Conservation (phyloP, 2,888 invertebrate genomes). For the Ommatoiulus sabulosus region DNA sequence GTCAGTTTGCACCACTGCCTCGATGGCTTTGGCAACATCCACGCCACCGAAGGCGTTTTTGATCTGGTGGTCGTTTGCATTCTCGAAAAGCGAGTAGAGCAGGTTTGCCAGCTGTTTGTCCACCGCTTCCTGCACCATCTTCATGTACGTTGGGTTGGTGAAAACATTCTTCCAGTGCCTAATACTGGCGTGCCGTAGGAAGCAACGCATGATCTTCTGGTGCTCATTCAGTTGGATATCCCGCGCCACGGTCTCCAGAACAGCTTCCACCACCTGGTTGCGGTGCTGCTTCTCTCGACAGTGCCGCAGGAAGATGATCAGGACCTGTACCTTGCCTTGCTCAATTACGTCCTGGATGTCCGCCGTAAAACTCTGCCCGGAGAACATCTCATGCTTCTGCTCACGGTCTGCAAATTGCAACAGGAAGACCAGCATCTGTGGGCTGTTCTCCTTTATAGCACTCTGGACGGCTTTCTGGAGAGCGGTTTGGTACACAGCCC, state of each 20-base stretch:
- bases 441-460: neutral
- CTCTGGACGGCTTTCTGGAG: neutral
- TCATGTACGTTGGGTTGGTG: neutral
- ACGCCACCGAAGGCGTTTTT: neutral
- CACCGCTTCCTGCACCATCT: neutral
- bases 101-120: neutral
- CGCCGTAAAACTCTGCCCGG: neutral
- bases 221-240: neutral
- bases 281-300: neutral
- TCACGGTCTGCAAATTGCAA: neutral
- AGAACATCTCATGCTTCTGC: neutral
- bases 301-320: neutral
- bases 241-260: neutral
- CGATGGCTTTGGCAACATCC: neutral
- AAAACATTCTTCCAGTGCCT: slow-evolving; percentile 4
- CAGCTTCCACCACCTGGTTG: neutral
- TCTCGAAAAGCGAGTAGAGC: neutral
- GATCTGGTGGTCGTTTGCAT: neutral
- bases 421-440: slow-evolving; percentile 11
- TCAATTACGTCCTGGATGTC: neutral
- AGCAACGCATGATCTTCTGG: neutral
- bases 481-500: neutral
- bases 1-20: neutral
- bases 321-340: neutral
- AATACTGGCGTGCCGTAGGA: neutral